Evolutionary conservation across 2,797 vertebrate species (phyloP), one percentile per base, ranked within the genome.

Genomic region (Xenentodon cancila): DNA sequence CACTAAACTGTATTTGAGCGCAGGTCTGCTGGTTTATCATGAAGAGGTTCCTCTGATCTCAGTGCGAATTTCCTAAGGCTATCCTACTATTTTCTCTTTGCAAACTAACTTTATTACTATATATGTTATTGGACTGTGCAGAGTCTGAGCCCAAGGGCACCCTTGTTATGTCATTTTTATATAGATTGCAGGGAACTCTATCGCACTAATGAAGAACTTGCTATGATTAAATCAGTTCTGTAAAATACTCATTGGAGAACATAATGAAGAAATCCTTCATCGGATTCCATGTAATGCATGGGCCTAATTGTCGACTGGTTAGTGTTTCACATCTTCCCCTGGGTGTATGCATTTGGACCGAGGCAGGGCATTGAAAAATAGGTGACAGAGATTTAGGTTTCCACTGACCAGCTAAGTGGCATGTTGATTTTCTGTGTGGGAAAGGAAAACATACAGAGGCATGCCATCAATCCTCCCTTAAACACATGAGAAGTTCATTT

Each of bases 251-350:
- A 59, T 56, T 60, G 73, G 48, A 77, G 59, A 71, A 59, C 61
- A 60, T 75, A 85, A 86, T 85, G 75, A 84, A 80, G 58, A 85
- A 76, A 86, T 82, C 66, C 65, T 75, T 89, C 75, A 85, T 62
- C 34, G n/a, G 34, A 77, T 77, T 64, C 43, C 64, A 59, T 58
- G 49, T 71, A 68, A 65, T n/a, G 8, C 65, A 56, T 55, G 25
- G 43, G 64, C 19, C 42, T 79, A 85, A 86, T 87, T 84, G 79
- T 81, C 64, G 66, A 74, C 64, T 67, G 75, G 82, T 84, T 84
- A 73, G 85, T 84, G 61, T 81, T 76, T 85, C 50, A 61, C 49
- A 56, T 74, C 65, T 30, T 63, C 68, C 64, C 65, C n/a, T 22
- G 56, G 60, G 77, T 53, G 63, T 25, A 18, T 70, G 59, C 52